Evolutionary conservation across 2,888 invertebrate genomes (phyloP), one percentile per base, ranked within the genome.

Genomic region (Azorinus chamasolen): DNA sequence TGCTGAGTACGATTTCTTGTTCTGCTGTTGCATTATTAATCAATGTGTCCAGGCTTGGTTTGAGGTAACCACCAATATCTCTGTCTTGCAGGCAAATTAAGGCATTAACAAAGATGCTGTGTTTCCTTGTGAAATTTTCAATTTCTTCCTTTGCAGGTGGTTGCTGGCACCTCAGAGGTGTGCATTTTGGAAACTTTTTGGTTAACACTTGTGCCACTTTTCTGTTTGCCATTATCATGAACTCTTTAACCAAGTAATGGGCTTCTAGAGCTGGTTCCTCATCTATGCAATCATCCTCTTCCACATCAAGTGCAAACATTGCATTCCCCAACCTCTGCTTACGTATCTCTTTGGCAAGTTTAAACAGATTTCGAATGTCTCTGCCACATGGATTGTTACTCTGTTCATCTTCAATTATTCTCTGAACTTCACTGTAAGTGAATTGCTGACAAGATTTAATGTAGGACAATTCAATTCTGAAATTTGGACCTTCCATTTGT

Each of bases 341-440:
- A 14, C 85, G 48, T 18, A 79, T 66, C 12, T 25, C 18, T n/a
- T 37, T 70, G 8, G 82, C 78, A 3, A 85, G 32, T 39, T 24
- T 45, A 48, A 61, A 77, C 1, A 85, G 55, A n/a, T 18, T 20
- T 27, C 25, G 25, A 20, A 79, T 62, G 22, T 65, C 73, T 12
- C 24, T 41, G n/a, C 46, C 39, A 22, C 61, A 22, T 22, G 41
- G 37, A 22, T 72, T 45, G 12, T 59, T 58, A 20, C 16, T 16
- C 20, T 59, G 16, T n/a, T 59, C 63, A 16, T 61, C 12, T 14
- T 59, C 61, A 53, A 88, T 81, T 1, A 86, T 74, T 24, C 64
- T 51, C 68, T 88, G 86, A 2, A 69, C 86, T 27, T 88, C 79
- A 18, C 70, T 59, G 54, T 88, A 88, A 4, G 79, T 83, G 12